Conservation (phyloP, 1,140 invertebrate genomes). For the Ladona fulva region DNA sequence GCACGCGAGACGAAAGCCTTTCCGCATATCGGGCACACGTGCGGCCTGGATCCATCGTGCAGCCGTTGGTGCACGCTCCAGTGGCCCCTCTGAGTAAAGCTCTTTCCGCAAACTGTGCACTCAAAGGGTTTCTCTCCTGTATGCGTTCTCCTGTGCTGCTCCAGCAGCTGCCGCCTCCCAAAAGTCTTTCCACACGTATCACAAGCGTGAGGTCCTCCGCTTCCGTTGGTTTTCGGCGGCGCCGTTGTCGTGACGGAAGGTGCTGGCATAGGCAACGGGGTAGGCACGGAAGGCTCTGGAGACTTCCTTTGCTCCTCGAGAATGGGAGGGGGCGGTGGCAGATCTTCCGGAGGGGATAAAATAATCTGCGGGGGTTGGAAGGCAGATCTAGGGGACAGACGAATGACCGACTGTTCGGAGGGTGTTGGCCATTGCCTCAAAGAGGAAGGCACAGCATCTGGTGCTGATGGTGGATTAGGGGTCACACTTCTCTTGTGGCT, state of each 20-base stretch:
- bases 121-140: neutral
- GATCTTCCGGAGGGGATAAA: slow-evolving; percentile 4
- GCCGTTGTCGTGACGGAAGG: slow-evolving; percentile 30
- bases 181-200: neutral
- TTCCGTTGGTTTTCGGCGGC: slow-evolving; percentile 17
- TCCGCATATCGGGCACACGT: slow-evolving; percentile 45
- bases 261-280: slow-evolving; percentile 22
- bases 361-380: neutral
- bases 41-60: slow-evolving; percentile 30
- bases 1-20: slow-evolving; percentile 45
- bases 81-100: slow-evolving; percentile 26
- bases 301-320: slow-evolving; percentile 31
- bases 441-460: neutral
- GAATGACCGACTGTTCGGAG: slow-evolving; percentile 8
- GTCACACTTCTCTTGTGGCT: neutral
- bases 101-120: neutral
- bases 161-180: slow-evolving; percentile 28
- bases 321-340: slow-evolving; percentile 26
- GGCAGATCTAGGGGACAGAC: neutral
- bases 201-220: slow-evolving; percentile 15
- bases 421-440: slow-evolving; percentile 20
- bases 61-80: slow-evolving; percentile 29
- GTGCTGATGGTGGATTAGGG: slow-evolving; percentile 13
- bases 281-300: slow-evolving; percentile 22
- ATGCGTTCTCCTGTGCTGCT: slow-evolving; percentile 32